Percentiles rank a stretch among this genome's conserved stretches.
Evolutionary conservation across 2,888 invertebrate genomes (phyloP).

Genomic region (Epinotia nisella): DNA sequence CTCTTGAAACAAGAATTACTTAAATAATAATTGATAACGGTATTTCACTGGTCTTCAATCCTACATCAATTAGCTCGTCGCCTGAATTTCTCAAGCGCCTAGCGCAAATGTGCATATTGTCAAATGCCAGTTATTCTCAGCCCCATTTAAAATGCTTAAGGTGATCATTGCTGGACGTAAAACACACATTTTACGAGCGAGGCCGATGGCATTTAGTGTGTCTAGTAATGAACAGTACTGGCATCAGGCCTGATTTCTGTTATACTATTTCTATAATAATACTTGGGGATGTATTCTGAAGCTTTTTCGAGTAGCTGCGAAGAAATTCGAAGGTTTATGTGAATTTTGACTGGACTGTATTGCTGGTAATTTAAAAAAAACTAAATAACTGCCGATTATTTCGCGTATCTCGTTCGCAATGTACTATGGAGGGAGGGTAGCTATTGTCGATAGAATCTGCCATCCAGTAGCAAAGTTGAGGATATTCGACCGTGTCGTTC

Average conservation of each 20-base stretch:
- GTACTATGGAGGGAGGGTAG: no score
- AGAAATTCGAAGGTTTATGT: no score
- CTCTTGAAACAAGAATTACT: background rate
- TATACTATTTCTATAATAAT: slow-evolving; percentile 21
- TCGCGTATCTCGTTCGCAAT: no score
- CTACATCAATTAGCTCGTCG: background rate
- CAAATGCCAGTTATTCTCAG: slow-evolving; percentile 42
- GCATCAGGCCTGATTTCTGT: slow-evolving; percentile 12
- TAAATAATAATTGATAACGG: no score
- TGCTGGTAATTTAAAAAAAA: no score
- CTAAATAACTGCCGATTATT: no score
- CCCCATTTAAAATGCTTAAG: slow-evolving; percentile 40
- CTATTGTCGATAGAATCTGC: no score
- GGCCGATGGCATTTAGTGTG: slow-evolving; percentile 59
- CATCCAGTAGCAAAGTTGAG: no score
- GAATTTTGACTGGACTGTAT: no score
- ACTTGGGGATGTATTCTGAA: background rate
- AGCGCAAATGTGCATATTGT: slow-evolving; percentile 33
- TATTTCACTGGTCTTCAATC: background rate
- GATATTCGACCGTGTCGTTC: no score
- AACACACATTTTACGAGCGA: slow-evolving; percentile 56
- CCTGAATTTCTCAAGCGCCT: background rate
- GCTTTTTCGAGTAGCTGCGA: background rate
- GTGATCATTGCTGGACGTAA: slow-evolving; percentile 53
- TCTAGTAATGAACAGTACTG: slow-evolving; percentile 55